Percentiles rank a stretch among this genome's conserved stretches.
phyloP scores from a whole-genome alignment of 2,888 invertebrate species.

The Cephus runcator region DNA sequence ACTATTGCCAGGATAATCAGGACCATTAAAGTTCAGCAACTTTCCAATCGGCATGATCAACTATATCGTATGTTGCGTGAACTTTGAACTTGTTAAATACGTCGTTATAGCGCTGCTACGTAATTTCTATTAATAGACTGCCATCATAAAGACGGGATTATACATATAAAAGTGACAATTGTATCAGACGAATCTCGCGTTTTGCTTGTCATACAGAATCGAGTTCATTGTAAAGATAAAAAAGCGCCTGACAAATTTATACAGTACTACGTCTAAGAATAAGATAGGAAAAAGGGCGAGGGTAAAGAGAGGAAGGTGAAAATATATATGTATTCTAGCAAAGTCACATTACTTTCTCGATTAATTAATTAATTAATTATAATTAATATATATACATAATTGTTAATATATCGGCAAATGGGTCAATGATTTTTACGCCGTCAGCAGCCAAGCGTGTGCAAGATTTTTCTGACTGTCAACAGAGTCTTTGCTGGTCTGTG shows the following conservation, averaged over 20 bases:
- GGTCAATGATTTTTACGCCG: conserved; percentile 12
- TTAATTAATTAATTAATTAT: conserved; percentile 10
- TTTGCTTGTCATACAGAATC: neutral
- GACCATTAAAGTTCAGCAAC: neutral
- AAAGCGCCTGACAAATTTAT: neutral
- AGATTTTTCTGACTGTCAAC: neutral
- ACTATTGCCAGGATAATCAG: neutral
- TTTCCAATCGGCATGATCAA: neutral
- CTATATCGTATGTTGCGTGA: neutral
- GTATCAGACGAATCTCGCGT: neutral
- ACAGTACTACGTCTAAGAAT: neutral
- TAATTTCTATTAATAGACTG: neutral
- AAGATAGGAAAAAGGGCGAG: neutral
- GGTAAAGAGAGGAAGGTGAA: neutral
- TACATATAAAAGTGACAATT: neutral
- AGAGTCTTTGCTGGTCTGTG: neutral
- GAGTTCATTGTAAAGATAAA: neutral
- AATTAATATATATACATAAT: neutral
- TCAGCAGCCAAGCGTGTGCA: neutral
- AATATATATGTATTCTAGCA: neutral
- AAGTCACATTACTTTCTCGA: neutral
- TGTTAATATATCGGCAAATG: conserved; percentile 1
- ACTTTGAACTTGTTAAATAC: neutral
- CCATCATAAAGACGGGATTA: neutral
- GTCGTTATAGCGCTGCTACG: neutral